These are phyloP conservation scores for Xerus inauris DNA, from an alignment of 2,113 vertebrate genomes.

Conservation along the genomic window DNA sequence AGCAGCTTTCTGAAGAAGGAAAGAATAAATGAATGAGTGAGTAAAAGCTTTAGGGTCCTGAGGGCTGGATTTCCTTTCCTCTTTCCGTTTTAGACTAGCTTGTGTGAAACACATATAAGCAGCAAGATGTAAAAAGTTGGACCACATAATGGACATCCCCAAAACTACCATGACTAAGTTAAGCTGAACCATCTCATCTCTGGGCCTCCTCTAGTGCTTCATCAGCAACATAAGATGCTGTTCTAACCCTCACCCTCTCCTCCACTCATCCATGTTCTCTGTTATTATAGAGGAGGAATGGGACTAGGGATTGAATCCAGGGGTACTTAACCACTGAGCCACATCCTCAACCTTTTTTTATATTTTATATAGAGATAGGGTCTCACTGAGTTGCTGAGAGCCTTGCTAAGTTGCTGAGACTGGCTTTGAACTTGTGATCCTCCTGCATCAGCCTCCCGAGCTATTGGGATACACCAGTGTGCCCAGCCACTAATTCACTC, in stretches of 20 bases:
- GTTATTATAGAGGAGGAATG: no score
- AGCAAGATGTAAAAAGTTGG: not conserved
- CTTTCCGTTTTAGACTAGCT: not conserved
- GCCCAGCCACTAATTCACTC: not conserved
- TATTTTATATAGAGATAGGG: no score
- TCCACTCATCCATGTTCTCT: not conserved
- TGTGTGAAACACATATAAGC: not conserved
- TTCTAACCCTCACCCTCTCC: not conserved
- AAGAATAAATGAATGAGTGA: not conserved
- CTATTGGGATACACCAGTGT: no score
- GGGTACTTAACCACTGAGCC: no score
- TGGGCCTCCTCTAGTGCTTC: not conserved
- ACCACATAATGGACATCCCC: not conserved
- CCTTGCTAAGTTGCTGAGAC: no score
- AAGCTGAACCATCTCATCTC: not conserved
- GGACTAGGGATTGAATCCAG: no score
- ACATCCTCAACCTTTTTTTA: no score
- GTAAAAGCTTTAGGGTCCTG: not conserved
- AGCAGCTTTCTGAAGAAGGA: not conserved
- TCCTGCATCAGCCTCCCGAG: no score
- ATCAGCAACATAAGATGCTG: not conserved
- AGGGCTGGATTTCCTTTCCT: not conserved
- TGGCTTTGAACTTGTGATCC: no score
- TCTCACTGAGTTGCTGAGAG: no score
- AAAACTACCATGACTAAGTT: rapidly evolving